Percentiles rank a stretch among this genome's conserved stretches.
These are phyloP conservation scores for Antechinus stuartii DNA, from an alignment of 2,113 vertebrate genomes.

Conservation along the genomic window DNA sequence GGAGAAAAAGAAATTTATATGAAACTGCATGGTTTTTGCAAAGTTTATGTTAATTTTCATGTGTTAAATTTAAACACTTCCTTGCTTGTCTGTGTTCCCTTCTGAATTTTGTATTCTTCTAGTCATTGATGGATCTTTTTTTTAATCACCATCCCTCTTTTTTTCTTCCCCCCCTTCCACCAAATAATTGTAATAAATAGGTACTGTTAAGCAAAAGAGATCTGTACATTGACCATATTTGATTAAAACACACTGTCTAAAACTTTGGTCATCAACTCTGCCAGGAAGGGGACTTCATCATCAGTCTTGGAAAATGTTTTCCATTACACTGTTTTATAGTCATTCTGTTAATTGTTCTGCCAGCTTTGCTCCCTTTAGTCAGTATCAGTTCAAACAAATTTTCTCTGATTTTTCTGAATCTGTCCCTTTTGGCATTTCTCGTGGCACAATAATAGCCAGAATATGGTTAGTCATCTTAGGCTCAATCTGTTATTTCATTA, in stretches of 20 bases:
- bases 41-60: background rate
- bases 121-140: background rate
- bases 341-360: background rate
- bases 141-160: background rate
- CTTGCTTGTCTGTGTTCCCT: background rate
- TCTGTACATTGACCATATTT: background rate
- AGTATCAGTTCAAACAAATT: background rate
- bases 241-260: background rate
- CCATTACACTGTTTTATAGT: background rate
- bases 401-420: background rate
- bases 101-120: background rate
- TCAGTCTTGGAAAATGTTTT: background rate
- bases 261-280: background rate
- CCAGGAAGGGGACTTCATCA: background rate
- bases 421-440: background rate
- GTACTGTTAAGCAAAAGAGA: background rate
- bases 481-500: background rate
- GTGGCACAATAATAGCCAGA: background rate
- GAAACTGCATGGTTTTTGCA: background rate
- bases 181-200: background rate
- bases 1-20: background rate
- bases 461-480: background rate
- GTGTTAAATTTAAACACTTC: background rate
- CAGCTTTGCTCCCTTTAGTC: background rate
- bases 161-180: background rate